Base-by-base conservation (phyloP, 2,113 vertebrate genomes). In the Chamaetylas fuelleborni region DNA sequence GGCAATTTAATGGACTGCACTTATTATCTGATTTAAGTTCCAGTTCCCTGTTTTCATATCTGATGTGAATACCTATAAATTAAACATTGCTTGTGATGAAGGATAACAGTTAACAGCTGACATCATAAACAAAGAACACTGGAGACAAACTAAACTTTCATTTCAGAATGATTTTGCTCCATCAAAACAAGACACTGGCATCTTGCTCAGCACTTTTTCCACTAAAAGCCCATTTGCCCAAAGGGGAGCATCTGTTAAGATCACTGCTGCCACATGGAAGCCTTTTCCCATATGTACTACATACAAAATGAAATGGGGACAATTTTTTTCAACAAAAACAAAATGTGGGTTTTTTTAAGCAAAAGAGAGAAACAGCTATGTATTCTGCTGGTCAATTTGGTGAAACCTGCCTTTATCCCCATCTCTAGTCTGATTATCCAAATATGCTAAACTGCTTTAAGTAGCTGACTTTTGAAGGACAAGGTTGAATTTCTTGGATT, bases 171-270 rank as follows among this genome's bases (percentile, higher is more conserved):
- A 70, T 85, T 95, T 92, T 92, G 3, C 24, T 93, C 31, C 51
- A 77, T 80, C 58, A 58, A 81, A 83, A 86, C 69, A 80, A 93
- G 74, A 17, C 67, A 90, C 50, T 88, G 69, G 74, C 91, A 93
- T 70, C 78, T 92, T 43, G 7, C 57, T 95, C 82, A 93, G 69
- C 88, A 83, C 28, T 95, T 94, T 96, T 96, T 81, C 64, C 51
- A 66, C 69, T 95, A 74, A 92, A 81, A 93, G 12, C 47, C n/a
- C 3, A 3, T 86, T 90, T 95, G 79, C 96, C 94, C 84, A 90
- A 88, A 96, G 89, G 92, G 78, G 14, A 90, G 64, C 91, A 93
- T 94, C 73, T 95, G 88, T 93, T 86, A 81, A 81, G 56, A 70
- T 84, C 53, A 17, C 53, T 89, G 83, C 67, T 96, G 76, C 81